A percentile compares a stretch with the other conserved stretches of the same genome.
Conservation (phyloP, 2,888 invertebrate genomes). For the Temnothorax rugatulus region DNA sequence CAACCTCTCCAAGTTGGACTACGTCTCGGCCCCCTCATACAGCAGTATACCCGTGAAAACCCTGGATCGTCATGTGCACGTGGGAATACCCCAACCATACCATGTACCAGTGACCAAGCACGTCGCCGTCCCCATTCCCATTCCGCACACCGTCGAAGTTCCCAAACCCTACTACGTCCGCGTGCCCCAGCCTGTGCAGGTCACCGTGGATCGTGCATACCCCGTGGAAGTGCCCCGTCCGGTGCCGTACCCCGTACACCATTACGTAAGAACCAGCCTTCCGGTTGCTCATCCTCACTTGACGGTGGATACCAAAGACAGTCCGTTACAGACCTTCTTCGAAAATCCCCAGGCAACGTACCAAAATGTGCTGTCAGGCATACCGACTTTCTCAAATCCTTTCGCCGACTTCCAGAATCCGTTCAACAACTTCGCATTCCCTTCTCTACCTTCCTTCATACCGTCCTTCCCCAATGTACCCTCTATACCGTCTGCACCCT, state of each 20-base stretch:
- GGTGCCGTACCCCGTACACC: conserved; percentile 31
- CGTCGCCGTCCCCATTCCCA: conserved; percentile 80
- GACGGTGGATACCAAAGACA: conserved; percentile 29
- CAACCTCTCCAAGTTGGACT: background rate
- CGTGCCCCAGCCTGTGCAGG: conserved; percentile 84
- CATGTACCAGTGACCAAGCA: conserved; percentile 84
- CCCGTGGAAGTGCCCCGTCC: conserved; percentile 37
- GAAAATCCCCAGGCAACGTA: conserved; percentile 29
- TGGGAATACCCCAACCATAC: conserved; percentile 85
- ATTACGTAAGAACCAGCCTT: conserved; percentile 2
- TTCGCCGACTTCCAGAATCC: background rate
- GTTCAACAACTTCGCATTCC: conserved; percentile 22
- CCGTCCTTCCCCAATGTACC: conserved; percentile 19
- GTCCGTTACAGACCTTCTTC: conserved; percentile 29
- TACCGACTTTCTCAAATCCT: background rate
- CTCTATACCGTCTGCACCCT: no score
- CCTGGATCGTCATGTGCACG: conserved; percentile 52
- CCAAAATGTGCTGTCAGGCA: background rate
- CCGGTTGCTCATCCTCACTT: conserved; percentile 12
- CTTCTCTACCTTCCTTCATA: background rate
- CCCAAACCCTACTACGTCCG: conserved; percentile 76
- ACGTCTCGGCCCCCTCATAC: background rate
- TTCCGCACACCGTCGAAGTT: conserved; percentile 71
- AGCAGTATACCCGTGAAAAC: conserved; percentile 26
- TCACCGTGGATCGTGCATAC: conserved; percentile 82